These are phyloP conservation scores for Augiades crinisus DNA, from an alignment of 2,888 invertebrate genomes.

Conservation along the genomic window DNA sequence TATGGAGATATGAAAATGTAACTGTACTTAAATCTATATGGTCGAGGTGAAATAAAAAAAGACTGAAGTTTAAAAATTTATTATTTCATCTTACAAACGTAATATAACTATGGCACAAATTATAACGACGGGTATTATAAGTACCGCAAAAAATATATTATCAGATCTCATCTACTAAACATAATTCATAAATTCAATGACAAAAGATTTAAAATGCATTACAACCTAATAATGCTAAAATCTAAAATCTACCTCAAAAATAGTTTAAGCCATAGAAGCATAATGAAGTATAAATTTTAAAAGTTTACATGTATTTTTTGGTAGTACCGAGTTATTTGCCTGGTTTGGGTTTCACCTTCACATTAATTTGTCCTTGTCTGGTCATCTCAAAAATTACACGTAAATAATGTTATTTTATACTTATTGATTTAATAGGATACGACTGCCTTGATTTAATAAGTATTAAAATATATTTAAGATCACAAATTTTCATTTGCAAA, in stretches of 20 bases:
- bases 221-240: background rate
- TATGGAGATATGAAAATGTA: no score
- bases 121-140: background rate
- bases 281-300: background rate
- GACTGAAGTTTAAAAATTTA: background rate
- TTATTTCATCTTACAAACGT: background rate
- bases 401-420: no score
- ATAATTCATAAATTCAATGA: background rate
- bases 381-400: no score
- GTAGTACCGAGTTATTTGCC: no score
- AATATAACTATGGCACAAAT: background rate
- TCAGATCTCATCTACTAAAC: background rate
- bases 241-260: background rate
- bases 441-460: no score
- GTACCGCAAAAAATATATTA: background rate
- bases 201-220: background rate
- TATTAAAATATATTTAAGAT: no score
- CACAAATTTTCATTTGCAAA: no score
- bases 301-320: no score
- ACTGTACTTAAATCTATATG: background rate
- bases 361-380: no score
- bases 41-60: background rate
- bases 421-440: no score
- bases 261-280: background rate
- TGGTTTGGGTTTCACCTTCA: no score